These are phyloP conservation scores for Yoshiicerus persimilis DNA, from an alignment of 1,140 invertebrate genomes.

Conservation along the genomic window DNA sequence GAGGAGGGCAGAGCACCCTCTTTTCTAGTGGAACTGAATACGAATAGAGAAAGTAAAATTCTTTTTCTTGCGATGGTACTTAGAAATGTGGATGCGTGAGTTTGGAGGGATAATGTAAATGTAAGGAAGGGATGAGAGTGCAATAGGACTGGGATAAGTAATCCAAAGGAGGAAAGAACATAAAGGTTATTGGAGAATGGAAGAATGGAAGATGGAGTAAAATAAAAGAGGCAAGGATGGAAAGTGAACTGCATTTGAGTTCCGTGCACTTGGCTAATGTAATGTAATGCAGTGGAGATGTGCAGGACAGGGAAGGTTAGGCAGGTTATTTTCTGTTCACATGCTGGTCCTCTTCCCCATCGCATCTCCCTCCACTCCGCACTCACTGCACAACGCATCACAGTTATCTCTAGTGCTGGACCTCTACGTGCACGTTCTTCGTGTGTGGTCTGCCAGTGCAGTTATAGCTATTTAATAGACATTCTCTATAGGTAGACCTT, in stretches of 20 bases:
- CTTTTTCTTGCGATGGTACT: neutral
- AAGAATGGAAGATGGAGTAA: neutral
- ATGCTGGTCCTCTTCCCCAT: slow-evolving; percentile 2
- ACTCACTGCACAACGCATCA: too few relatives aligned
- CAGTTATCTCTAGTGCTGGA: too few relatives aligned
- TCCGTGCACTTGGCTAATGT: slow-evolving; percentile 4
- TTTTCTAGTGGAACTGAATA: neutral
- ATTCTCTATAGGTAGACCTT: too few relatives aligned
- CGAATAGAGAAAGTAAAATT: neutral
- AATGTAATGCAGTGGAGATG: slow-evolving; percentile 3
- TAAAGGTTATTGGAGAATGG: neutral
- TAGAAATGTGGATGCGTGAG: neutral
- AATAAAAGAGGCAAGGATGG: neutral
- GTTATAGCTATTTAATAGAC: too few relatives aligned
- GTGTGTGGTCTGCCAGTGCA: too few relatives aligned
- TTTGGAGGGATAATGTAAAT: neutral
- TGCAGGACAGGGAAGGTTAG: neutral
- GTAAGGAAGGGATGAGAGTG: neutral
- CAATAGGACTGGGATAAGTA: neutral
- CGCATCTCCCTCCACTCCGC: neutral
- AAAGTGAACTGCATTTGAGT: neutral
- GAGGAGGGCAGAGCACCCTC: neutral
- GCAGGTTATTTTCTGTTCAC: slow-evolving; percentile 5
- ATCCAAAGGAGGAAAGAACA: neutral
- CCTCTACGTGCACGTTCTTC: too few relatives aligned